Evolutionary conservation across 1,140 invertebrate species (phyloP).

Genomic region (Heliconius hewitsoni): DNA sequence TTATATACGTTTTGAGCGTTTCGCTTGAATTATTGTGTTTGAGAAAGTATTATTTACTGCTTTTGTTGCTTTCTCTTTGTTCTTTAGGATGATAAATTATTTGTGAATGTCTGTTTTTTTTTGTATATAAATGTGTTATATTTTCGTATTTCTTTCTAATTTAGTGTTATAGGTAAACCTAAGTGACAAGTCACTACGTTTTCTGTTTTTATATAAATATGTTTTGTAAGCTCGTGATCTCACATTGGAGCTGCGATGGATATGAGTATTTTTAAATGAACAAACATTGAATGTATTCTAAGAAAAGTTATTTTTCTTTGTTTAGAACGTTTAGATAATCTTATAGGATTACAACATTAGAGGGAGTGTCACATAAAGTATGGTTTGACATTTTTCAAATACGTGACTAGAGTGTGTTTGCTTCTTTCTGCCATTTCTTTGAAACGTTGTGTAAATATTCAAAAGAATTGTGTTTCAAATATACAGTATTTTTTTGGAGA

Average conservation of each 20-base stretch:
- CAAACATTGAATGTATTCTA: slow-evolving; percentile 43
- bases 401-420: slow-evolving; percentile 31
- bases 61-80: slow-evolving; percentile 50
- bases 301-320: slow-evolving; percentile 52
- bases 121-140: not conserved
- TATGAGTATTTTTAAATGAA: not conserved
- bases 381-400: slow-evolving; percentile 59
- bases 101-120: slow-evolving; percentile 9
- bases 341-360: slow-evolving; percentile 66
- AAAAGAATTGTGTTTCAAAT: not conserved
- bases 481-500: too few relatives aligned
- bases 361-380: slow-evolving; percentile 52
- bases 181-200: too few relatives aligned
- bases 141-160: slow-evolving; percentile 24
- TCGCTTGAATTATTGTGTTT: slow-evolving; percentile 52
- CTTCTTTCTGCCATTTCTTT: slow-evolving; percentile 26
- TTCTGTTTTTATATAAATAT: slow-evolving; percentile 13
- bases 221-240: not conserved
- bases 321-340: slow-evolving; percentile 52
- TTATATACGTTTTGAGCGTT: slow-evolving; percentile 57
- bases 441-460: slow-evolving; percentile 5
- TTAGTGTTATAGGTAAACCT: too few relatives aligned
- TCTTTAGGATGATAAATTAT: slow-evolving; percentile 13
- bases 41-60: slow-evolving; percentile 61
- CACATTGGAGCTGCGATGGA: not conserved